Evolutionary conservation across 2,113 vertebrate species (phyloP).

Genomic region (Meriones unguiculatus): DNA sequence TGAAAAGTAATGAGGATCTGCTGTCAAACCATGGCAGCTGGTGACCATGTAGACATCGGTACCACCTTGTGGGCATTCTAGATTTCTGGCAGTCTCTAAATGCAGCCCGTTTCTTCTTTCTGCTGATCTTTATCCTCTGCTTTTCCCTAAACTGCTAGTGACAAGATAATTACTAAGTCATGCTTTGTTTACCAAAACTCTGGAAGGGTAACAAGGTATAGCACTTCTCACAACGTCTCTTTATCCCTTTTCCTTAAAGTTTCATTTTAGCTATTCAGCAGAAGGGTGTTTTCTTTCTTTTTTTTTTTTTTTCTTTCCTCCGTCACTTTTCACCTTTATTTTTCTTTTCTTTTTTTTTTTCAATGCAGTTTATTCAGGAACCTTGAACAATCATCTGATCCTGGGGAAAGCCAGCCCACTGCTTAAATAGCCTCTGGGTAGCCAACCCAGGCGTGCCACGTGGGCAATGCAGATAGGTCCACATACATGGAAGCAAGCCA

Average conservation of each 20-base stretch:
- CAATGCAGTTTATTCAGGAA: too few species aligned
- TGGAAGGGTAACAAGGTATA: not conserved
- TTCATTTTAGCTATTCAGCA: conserved; percentile 37
- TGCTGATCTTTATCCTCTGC: not conserved
- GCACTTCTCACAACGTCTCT: not conserved
- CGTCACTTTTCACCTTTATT: too few species aligned
- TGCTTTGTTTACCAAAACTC: not conserved
- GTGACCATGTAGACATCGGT: not conserved
- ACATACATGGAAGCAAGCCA: too few species aligned
- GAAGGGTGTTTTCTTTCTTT: not conserved
- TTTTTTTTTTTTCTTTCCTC: too few species aligned
- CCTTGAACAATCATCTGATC: too few species aligned
- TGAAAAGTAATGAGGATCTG: not conserved
- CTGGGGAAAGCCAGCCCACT: too few species aligned
- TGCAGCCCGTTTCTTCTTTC: not conserved
- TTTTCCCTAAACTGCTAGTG: not conserved
- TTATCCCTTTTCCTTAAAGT: conserved; percentile 11
- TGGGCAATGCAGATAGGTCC: too few species aligned
- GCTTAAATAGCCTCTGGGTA: too few species aligned
- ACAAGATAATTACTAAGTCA: not conserved
- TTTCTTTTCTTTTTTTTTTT: too few species aligned
- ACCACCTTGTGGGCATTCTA: not conserved
- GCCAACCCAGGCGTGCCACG: too few species aligned
- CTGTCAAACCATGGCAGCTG: not conserved
- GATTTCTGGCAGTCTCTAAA: not conserved